Evolutionary conservation across 2,888 invertebrate species (phyloP), one percentile per base, ranked within the genome.

Genomic region (Andrena marginata): DNA sequence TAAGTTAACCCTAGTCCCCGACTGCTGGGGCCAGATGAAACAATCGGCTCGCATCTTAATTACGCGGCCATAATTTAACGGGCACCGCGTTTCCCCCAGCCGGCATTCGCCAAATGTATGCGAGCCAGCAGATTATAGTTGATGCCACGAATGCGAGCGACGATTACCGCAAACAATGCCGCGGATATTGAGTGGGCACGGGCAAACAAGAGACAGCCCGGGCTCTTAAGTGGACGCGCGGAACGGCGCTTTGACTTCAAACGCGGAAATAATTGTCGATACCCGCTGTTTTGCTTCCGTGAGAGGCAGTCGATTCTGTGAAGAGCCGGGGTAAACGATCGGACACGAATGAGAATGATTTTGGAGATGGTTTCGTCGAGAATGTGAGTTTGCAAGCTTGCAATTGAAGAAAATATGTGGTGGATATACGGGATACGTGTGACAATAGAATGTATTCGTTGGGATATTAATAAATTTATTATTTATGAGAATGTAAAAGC

Each of bases 1-100:
- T 80, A 82, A 80, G 81, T 82, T 80, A 74, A 74, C 48, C 69
- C 20, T 20, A 10, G 42, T 70, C 29, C 49, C 26, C 5, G 59
- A 16, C 51, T 5, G 8, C n/a, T 8, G 59, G 56, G 51, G 8
- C 35, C 71, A 60, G 80, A 79, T 81, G 88, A 89, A 87, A 89
- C 89, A 86, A 89, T 87, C 82, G 78, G 74, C 82, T 82, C 85
- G 79, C 85, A 80, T 87, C 87, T 89, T 86, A 89, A 89, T 89
- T 89, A 86, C 85, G 68, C 49, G 65, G 68, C 59, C 80, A 86
- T 88, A 87, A 88, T 88, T 88, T 85, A 81, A 78, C 85, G 56
- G 76, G 33, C 29, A 63, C 68, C 77, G 77, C 49, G 78, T 81
- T 78, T 84, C 23, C 70, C 64, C 63, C 35, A 29, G 71, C 59